These are phyloP conservation scores for Lepetodrilus schrolli DNA, from an alignment of 2,888 invertebrate species.

Conservation along the genomic window DNA sequence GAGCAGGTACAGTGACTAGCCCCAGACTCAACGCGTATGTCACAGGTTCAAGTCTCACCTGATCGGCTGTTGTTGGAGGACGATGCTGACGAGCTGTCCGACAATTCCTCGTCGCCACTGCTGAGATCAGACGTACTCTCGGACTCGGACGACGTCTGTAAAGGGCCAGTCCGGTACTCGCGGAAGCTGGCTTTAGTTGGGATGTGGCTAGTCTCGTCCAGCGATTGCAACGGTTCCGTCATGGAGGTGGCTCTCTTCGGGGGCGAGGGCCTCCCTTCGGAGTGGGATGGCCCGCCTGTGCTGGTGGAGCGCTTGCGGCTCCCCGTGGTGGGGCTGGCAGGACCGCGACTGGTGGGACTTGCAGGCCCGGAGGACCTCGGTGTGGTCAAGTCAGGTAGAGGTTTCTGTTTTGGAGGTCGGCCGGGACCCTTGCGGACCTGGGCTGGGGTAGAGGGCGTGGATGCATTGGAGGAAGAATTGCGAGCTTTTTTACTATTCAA, in stretches of 20 bases:
- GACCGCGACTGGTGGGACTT: slow-evolving; percentile 41
- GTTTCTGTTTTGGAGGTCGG: slow-evolving; percentile 50
- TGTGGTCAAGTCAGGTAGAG: slow-evolving; percentile 45
- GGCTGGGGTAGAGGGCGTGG: slow-evolving; percentile 46
- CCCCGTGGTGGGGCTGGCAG: slow-evolving; percentile 49
- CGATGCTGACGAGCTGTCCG: slow-evolving; percentile 62
- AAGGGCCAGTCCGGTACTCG: slow-evolving; percentile 74
- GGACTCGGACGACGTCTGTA: slow-evolving; percentile 66
- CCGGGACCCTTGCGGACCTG: slow-evolving; percentile 54
- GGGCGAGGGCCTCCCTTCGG: slow-evolving; percentile 53
- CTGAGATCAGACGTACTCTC: slow-evolving; percentile 70
- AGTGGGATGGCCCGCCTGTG: slow-evolving; percentile 49
- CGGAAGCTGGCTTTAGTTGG: slow-evolving; percentile 76
- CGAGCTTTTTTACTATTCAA: slow-evolving; percentile 82
- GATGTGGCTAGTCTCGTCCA: slow-evolving; percentile 59
- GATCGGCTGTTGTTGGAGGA: slow-evolving; percentile 66
- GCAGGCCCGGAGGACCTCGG: slow-evolving; percentile 51
- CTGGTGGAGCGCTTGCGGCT: slow-evolving; percentile 64
- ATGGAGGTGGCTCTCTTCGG: slow-evolving; percentile 63
- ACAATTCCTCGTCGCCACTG: slow-evolving; percentile 67
- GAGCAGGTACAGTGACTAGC: neutral
- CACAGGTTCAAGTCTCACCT: slow-evolving; percentile 49
- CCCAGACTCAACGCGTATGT: slow-evolving; percentile 10
- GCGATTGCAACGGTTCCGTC: slow-evolving; percentile 51
- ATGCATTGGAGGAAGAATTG: slow-evolving; percentile 41